These are phyloP conservation scores for Campoplex nolae DNA, from an alignment of 2,888 invertebrate genomes.

Conservation along the genomic window DNA sequence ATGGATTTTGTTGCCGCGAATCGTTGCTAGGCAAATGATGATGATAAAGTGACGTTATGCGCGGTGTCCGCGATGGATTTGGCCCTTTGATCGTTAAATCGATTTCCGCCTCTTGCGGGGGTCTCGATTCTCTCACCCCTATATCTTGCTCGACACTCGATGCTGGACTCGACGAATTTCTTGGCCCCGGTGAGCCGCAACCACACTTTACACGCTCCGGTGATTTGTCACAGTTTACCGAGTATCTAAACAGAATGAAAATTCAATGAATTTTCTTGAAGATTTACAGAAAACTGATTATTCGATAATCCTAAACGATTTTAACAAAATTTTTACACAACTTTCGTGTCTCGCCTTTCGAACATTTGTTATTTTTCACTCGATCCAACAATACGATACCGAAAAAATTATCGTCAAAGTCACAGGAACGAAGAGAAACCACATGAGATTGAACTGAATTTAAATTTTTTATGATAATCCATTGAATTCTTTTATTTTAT, in stretches of 20 bases:
- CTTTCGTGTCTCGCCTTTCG: not conserved
- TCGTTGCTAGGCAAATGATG: conserved; percentile 75
- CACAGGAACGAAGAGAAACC: not conserved
- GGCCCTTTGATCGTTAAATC: conserved; percentile 82
- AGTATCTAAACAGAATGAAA: conserved; percentile 72
- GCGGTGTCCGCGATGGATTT: conserved; percentile 73
- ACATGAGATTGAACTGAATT: not conserved
- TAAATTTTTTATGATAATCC: not conserved
- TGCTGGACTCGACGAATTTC: conserved; percentile 75
- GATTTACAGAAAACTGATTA: not conserved
- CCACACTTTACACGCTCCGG: conserved; percentile 80
- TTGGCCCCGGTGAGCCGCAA: conserved; percentile 78
- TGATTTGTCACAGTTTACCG: conserved; percentile 80
- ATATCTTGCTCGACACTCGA: conserved; percentile 69
- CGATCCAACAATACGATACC: not conserved
- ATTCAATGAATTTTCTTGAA: not conserved
- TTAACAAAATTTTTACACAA: not conserved
- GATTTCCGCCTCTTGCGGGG: conserved; percentile 82
- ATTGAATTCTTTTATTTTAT: not conserved
- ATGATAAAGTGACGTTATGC: conserved; percentile 75
- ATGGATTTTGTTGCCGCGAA: conserved; percentile 72
- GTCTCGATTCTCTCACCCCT: conserved; percentile 57
- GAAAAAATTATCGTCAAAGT: not conserved
- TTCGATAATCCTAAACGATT: not conserved
- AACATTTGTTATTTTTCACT: not conserved